Evolutionary conservation across 2,113 vertebrate species (phyloP), one percentile per base, ranked within the genome.

Genomic region (Orycteropus afer): DNA sequence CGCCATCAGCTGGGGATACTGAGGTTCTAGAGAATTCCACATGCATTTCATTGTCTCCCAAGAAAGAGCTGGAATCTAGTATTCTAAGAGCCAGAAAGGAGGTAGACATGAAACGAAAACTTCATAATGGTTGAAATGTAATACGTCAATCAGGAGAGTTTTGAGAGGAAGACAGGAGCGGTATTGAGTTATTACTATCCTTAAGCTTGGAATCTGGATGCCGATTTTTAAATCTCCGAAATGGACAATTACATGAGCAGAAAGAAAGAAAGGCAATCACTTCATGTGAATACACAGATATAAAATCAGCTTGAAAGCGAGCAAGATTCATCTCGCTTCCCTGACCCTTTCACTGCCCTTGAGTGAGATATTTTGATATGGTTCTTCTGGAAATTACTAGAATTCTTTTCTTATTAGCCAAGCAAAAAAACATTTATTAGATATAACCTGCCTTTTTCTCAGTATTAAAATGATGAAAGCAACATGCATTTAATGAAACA

Each of bases 351-450:
- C 77, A n/a, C 49, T 20, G 49, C 34, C 84, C 22, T 27, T n/a
- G 69, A 76, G 86, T 53, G 51, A 76, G 27, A 71, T 83, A 42
- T 89, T 93, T 92, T 89, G 65, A 84, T 94, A 74, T 67, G 42
- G 77, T 84, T 92, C 61, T 76, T 93, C 47, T 73, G 71, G 88
- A 97, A 90, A 86, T 91, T 67, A 94, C 91, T 90, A 76, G 82
- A 67, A 86, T 47, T 93, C 2, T 59, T 95, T 86, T 89, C 22
- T 88, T 82, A 90, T 96, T 93, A 95, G 82, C 63, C 63, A 89
- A 20, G 61, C n/a, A 94, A 83, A 94, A 93, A 85, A 8, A 71
- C 71, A 80, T 83, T 89, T 88, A 55, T 91, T 93, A 90, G 73
- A 6, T 20, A 65, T 88, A 93, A 94, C 37, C 53, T 81, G 25